phyloP scores from a whole-genome alignment of 2,888 invertebrate species.

The Anorthoa munda region DNA sequence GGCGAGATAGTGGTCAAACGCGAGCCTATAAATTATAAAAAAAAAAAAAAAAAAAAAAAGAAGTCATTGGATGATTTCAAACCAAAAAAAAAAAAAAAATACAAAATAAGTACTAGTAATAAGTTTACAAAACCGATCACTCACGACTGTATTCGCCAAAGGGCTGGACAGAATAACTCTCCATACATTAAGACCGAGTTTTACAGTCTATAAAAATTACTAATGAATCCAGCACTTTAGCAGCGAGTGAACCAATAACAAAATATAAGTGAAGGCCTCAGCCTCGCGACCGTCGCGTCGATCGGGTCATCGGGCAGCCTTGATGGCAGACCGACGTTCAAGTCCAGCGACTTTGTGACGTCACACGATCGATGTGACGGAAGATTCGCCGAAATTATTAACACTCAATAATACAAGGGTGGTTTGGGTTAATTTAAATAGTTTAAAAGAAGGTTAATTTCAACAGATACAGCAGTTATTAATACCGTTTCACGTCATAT shows the following conservation, averaged over 20 bases:
- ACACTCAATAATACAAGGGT: constrained; percentile 23
- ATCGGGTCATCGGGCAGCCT: constrained; percentile 61
- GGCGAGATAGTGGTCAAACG: too few species aligned
- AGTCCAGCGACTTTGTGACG: constrained; percentile 60
- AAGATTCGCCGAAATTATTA: constrained; percentile 26
- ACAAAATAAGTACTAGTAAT: too few species aligned
- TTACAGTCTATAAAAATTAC: neutral
- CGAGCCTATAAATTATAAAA: too few species aligned
- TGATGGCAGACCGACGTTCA: constrained; percentile 60
- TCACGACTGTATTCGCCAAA: neutral
- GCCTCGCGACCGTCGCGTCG: constrained; percentile 47
- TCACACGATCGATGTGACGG: constrained; percentile 51
- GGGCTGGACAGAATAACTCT: neutral
- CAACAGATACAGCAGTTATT: neutral
- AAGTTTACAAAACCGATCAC: too few species aligned
- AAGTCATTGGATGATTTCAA: too few species aligned
- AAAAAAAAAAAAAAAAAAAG: too few species aligned
- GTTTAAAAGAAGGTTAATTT: neutral
- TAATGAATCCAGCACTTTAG: constrained; percentile 30
- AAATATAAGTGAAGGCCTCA: constrained; percentile 48
- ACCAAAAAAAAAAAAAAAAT: too few species aligned
- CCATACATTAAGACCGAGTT: neutral
- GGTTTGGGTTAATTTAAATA: neutral
- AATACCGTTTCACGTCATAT: constrained; percentile 14
- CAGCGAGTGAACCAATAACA: constrained; percentile 36